phyloP scores from a whole-genome alignment of 1,140 invertebrate species.

The Orussus abietinus region DNA sequence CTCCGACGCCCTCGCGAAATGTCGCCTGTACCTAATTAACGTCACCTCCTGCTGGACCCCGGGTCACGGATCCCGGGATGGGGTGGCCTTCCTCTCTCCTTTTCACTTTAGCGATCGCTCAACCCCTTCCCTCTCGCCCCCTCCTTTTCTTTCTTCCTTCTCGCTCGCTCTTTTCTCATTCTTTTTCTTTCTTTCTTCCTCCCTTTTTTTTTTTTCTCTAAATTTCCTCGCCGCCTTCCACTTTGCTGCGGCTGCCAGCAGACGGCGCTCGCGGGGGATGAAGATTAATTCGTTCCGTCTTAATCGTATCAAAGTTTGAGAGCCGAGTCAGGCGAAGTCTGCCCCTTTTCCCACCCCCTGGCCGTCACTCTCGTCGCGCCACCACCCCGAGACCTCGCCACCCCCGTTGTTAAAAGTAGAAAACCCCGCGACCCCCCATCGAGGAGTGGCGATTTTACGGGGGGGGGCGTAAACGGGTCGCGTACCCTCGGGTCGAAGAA shows the following conservation, averaged over 20 bases:
- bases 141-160: slow-evolving; percentile 6
- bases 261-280: slow-evolving; percentile 43
- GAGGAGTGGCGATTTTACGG: no score
- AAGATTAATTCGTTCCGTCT: slow-evolving; percentile 56
- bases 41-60: no score
- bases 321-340: slow-evolving; percentile 41
- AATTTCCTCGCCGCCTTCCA: slow-evolving; percentile 23
- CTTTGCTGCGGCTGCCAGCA: slow-evolving; percentile 33
- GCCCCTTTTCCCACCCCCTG: slow-evolving; percentile 16
- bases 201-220: slow-evolving; percentile 4
- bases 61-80: no score
- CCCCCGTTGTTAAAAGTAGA: no score
- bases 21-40: no score
- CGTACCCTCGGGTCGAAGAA: no score
- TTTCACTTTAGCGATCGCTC: slow-evolving; percentile 35
- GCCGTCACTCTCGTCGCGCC: slow-evolving; percentile 10
- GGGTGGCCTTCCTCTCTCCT: slow-evolving; percentile 22
- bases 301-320: slow-evolving; percentile 56
- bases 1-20: no score
- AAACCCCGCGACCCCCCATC: no score
- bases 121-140: slow-evolving; percentile 25
- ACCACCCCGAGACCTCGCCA: slow-evolving; percentile 8
- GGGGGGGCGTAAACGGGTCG: no score
- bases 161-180: slow-evolving; percentile 14
- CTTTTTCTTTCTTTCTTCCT: slow-evolving; percentile 6